These are phyloP conservation scores for Osmerus mordax DNA, from an alignment of 2,113 vertebrate species.

Conservation along the genomic window DNA sequence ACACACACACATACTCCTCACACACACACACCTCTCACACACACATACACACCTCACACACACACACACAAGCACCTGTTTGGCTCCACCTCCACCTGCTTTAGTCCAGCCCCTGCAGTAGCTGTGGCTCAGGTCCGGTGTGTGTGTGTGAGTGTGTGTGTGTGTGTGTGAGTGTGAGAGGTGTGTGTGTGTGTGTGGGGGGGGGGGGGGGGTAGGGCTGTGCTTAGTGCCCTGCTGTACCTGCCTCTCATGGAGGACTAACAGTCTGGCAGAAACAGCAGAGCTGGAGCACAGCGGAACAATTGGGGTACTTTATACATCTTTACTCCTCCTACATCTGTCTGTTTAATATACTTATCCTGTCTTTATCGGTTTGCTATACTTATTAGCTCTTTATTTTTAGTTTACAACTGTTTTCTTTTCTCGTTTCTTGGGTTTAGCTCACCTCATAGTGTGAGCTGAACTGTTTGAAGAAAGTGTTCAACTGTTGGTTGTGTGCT, in stretches of 20 bases:
- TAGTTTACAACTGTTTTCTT: background rate
- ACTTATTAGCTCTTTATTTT: background rate
- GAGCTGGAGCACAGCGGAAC: slow-evolving; percentile 53
- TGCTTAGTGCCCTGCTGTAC: slow-evolving; percentile 68
- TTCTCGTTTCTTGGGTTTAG: too few species aligned
- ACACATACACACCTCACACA: slow-evolving; percentile 11
- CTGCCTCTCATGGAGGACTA: slow-evolving; percentile 70
- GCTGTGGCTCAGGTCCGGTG: slow-evolving; percentile 36
- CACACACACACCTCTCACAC: background rate
- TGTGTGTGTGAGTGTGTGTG: slow-evolving; percentile 10
- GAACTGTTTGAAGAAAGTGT: slow-evolving; percentile 4
- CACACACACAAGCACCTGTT: slow-evolving; percentile 15
- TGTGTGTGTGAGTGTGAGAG: too few species aligned
- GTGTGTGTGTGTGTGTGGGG: slow-evolving; percentile 13
- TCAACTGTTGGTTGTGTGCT: background rate
- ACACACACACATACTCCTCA: slow-evolving; percentile 10
- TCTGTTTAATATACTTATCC: slow-evolving; percentile 34
- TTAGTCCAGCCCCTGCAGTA: slow-evolving; percentile 54
- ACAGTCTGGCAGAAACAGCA: slow-evolving; percentile 62
- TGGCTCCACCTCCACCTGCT: slow-evolving; percentile 37
- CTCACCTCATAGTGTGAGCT: too few species aligned
- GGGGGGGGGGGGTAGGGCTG: background rate
- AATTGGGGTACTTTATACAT: slow-evolving; percentile 39
- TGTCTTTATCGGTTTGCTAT: background rate
- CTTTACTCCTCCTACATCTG: slow-evolving; percentile 48